These are phyloP conservation scores for Drosophila carrolli DNA, from an alignment of 1,140 invertebrate genomes.

Conservation along the genomic window DNA sequence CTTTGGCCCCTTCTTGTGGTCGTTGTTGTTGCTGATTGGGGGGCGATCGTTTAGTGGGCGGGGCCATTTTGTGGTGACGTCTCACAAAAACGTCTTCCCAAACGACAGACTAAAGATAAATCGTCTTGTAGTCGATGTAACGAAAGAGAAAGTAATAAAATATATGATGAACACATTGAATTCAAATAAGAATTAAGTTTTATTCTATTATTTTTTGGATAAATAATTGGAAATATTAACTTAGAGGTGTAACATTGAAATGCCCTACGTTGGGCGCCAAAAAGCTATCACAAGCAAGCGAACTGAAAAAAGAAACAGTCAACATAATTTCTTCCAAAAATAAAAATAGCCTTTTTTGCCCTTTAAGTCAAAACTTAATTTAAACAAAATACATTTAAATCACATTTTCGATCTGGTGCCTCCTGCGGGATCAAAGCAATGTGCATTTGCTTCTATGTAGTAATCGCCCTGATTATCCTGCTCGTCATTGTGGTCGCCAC, in stretches of 20 bases:
- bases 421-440: not conserved
- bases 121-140: not conserved
- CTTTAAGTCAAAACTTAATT: not conserved
- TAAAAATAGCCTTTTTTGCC: not conserved
- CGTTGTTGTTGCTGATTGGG: not conserved
- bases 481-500: constrained; percentile 5
- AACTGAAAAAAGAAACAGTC: not conserved
- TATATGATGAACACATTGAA: not conserved
- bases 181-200: not conserved
- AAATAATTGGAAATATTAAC: too few relatives aligned
- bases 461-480: constrained; percentile 6
- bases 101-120: not conserved
- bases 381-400: not conserved
- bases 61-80: constrained; percentile 5
- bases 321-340: too few relatives aligned
- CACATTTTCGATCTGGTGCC: not conserved
- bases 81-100: not conserved
- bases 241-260: not conserved
- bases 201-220: not conserved
- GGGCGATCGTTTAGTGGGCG: constrained; percentile 6
- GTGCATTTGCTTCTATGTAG: constrained; percentile 6
- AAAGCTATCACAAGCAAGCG: not conserved
- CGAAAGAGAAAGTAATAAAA: not conserved
- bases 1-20: constrained; percentile 9
- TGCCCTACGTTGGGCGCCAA: not conserved